Percentiles rank a stretch among this genome's conserved stretches.
Evolutionary conservation across 2,888 invertebrate genomes (phyloP).

Genomic region (Heliconius aoede): DNA sequence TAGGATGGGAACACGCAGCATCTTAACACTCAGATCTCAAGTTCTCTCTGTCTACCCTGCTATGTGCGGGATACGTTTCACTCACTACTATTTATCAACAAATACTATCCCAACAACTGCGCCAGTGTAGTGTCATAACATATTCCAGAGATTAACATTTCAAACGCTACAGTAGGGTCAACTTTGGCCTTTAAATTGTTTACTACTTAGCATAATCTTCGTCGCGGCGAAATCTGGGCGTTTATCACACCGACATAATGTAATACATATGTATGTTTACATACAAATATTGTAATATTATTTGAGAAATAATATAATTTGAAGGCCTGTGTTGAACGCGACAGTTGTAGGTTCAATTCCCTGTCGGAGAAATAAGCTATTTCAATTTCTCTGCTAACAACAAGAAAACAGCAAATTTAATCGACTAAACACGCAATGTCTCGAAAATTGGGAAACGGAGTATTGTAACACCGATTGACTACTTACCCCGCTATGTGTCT

Average conservation of each 20-base stretch:
- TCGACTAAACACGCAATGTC: neutral
- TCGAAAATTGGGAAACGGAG: neutral
- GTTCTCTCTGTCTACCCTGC: no score
- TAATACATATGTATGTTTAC: neutral
- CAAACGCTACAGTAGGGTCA: slow-evolving; percentile 42
- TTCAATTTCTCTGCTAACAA: neutral
- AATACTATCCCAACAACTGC: neutral
- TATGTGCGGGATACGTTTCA: no score
- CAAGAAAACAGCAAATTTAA: neutral
- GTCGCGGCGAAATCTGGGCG: slow-evolving; percentile 16
- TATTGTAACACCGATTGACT: no score
- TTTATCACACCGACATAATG: slow-evolving; percentile 10
- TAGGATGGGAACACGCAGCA: no score
- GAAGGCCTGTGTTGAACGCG: no score
- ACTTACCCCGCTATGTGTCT: no score
- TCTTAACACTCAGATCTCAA: no score
- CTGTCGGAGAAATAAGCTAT: neutral
- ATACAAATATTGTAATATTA: neutral
- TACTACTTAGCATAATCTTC: slow-evolving; percentile 47
- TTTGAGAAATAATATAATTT: neutral
- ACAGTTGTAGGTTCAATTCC: neutral
- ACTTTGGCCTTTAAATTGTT: slow-evolving; percentile 46
- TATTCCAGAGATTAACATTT: slow-evolving; percentile 43
- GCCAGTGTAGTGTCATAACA: neutral
- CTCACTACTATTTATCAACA: neutral